Base-by-base conservation (phyloP, 2,113 vertebrate species). In the Sebastes schlegelii region DNA sequence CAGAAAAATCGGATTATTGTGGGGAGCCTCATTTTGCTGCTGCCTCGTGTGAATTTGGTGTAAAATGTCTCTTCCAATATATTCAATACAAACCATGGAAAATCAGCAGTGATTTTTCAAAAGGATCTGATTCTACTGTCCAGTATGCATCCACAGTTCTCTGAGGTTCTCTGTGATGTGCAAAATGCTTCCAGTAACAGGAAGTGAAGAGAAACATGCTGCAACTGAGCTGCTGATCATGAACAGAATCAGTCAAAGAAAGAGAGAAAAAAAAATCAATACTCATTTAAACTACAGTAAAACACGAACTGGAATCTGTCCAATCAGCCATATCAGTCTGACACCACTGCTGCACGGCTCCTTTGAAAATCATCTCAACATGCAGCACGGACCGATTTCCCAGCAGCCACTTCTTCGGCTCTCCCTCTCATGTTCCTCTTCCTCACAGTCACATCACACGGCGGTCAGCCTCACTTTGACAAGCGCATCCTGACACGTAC, bases 401-500 rank as follows among this genome's bases (percentile, higher is more conserved):
- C 82, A 61, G 66, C 77, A 89, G 87, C 82, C 84, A 80, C 86
- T 86, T 88, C 86, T 86, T 88, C 54, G 80, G 64, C 81, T 85
- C 54, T n/a, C 45, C 74, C 80, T 46, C 61, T 48, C 9, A 21
- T 69, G 45, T 46, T 76, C 70, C 62, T 66, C 79, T 42, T 45
- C 74, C 68, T 71, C 78, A 13, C 76, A 80, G 65, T 71, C 78
- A 13, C 76, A 82, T 84, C 87, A 73, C 23, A 85, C 71, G 85
- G n/a, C 57, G 84, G 91, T 90, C 92, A 85, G 85, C 63, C 78
- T 75, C 48, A 65, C 34, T 63, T 34, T 76, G 92, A 89, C 89
- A 85, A 49, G 84, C 86, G 78, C 78, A 75, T 91, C 88, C 72
- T 91, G 91, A 90, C 85, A 79, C 9, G 85, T 73, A 0, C 82